These are phyloP conservation scores for Malurus alboscapulatus DNA, from an alignment of 2,113 vertebrate species.

Conservation along the genomic window DNA sequence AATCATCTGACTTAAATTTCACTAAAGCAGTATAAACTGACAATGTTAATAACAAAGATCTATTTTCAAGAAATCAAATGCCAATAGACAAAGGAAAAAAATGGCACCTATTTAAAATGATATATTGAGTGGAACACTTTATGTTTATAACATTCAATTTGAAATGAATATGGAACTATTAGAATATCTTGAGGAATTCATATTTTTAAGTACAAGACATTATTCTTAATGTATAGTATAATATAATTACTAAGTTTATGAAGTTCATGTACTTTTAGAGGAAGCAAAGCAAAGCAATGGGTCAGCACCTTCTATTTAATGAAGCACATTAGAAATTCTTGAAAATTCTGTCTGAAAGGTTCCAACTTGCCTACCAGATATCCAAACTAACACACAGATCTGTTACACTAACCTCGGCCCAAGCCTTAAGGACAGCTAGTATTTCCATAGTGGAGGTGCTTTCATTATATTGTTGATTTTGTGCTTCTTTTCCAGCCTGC, in stretches of 20 bases:
- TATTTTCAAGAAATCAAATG: not conserved
- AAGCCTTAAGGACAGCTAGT: conserved; percentile 91
- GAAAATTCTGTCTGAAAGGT: not conserved
- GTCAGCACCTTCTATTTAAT: not conserved
- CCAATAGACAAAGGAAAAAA: not conserved
- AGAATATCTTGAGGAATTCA: not conserved
- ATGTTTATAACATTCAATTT: not conserved
- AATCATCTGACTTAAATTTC: not conserved
- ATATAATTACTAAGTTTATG: not conserved
- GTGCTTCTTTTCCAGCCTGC: conserved; percentile 81
- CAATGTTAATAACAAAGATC: not conserved
- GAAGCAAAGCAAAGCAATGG: not conserved
- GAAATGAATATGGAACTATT: not conserved
- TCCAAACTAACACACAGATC: not conserved
- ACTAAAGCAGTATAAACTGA: not conserved
- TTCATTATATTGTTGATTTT: conserved; percentile 86
- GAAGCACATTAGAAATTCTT: not conserved
- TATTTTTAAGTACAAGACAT: not conserved
- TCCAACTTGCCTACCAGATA: not conserved
- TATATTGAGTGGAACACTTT: not conserved
- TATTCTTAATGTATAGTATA: not conserved
- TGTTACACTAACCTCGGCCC: conserved; percentile 84
- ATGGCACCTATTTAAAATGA: not conserved
- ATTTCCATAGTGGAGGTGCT: conserved; percentile 90
- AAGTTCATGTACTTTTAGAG: not conserved